Percentiles rank a stretch among this genome's conserved stretches.
Evolutionary conservation across 2,113 vertebrate species (phyloP).

Genomic region (Piprites chloris): DNA sequence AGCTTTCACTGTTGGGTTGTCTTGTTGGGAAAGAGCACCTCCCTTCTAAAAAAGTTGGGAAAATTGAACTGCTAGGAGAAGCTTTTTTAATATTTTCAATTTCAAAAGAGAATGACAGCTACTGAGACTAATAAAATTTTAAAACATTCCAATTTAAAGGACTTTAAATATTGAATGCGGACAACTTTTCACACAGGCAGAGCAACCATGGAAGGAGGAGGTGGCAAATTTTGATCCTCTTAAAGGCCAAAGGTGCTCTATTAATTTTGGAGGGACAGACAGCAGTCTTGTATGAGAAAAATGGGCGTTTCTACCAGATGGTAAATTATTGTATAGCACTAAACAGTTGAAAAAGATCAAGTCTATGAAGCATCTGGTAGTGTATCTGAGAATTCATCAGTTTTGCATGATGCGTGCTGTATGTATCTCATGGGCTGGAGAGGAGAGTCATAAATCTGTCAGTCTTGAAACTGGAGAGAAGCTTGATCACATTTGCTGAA

Average conservation of each 20-base stretch:
- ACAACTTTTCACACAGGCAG: neutral
- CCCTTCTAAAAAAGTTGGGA: neutral
- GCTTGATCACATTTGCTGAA: conserved; percentile 24
- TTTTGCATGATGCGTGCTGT: conserved; percentile 15
- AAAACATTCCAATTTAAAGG: conserved; percentile 44
- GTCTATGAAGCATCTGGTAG: conserved; percentile 51
- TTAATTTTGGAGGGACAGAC: neutral
- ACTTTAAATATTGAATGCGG: conserved; percentile 46
- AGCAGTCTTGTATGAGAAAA: neutral
- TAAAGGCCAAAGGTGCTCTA: neutral
- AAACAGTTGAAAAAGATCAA: conserved; percentile 51
- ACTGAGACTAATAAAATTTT: conserved; percentile 41
- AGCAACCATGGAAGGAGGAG: neutral
- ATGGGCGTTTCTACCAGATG: conserved; percentile 21
- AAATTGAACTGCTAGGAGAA: neutral
- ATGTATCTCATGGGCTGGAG: conserved; percentile 22
- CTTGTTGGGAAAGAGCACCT: neutral
- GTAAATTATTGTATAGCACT: conserved; percentile 33
- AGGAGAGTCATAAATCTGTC: conserved; percentile 40
- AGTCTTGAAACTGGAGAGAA: neutral
- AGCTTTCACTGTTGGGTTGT: neutral
- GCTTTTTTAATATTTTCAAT: conserved; percentile 6
- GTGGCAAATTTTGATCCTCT: neutral
- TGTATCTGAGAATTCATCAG: conserved; percentile 19
- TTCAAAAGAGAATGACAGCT: conserved; percentile 30